Conservation (phyloP, 1,140 invertebrate genomes). For the Diorhabda sublineata region DNA sequence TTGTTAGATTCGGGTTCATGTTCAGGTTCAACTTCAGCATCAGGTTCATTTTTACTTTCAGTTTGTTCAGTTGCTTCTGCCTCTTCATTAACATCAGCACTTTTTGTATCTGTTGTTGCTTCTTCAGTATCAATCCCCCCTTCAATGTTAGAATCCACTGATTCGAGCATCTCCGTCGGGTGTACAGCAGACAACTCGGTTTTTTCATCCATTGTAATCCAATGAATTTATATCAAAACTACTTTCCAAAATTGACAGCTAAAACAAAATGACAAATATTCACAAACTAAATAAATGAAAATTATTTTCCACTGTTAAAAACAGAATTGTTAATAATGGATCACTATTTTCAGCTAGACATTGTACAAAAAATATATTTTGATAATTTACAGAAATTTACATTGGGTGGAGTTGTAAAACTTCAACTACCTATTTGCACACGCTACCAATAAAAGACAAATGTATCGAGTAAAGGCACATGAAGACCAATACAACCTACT, state of each 20-base stretch:
- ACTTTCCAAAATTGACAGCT: slow-evolving; percentile 13
- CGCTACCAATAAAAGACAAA: too few species aligned
- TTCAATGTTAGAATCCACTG: not conserved
- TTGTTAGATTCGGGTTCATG: not conserved
- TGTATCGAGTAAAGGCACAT: too few species aligned
- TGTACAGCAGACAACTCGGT: not conserved
- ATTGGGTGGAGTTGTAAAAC: too few species aligned
- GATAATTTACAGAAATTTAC: too few species aligned
- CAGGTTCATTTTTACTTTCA: not conserved
- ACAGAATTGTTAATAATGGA: not conserved
- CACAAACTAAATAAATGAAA: slow-evolving; percentile 14
- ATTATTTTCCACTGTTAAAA: slow-evolving; percentile 10
- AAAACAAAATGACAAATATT: slow-evolving; percentile 11
- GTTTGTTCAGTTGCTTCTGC: not conserved
- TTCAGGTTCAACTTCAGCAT: not conserved
- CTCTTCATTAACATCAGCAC: not conserved
- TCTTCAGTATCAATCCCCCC: not conserved
- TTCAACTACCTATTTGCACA: too few species aligned
- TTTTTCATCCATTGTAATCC: not conserved
- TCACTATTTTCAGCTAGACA: too few species aligned
- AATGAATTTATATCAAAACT: not conserved
- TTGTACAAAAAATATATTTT: too few species aligned
- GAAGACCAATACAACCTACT: too few species aligned
- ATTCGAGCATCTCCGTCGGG: not conserved
- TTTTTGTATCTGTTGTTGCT: not conserved